These are phyloP conservation scores for Dromaius novaehollandiae DNA, from an alignment of 2,113 vertebrate species.

Conservation along the genomic window DNA sequence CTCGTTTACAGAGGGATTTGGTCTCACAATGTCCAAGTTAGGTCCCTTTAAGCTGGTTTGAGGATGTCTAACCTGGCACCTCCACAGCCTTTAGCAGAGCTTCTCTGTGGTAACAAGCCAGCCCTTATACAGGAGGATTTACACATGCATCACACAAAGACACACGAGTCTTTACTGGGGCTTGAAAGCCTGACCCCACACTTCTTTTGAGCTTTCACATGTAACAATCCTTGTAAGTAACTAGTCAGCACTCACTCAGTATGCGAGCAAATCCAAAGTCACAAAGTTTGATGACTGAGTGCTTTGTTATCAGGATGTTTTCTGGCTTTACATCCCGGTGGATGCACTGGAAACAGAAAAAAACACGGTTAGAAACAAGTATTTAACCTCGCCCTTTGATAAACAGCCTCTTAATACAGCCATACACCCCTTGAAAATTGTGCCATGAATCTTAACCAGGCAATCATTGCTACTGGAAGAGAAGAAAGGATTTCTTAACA, in stretches of 20 bases:
- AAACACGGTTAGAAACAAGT: background rate
- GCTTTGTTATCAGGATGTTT: slow-evolving; percentile 96
- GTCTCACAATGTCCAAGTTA: accelerated
- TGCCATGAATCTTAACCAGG: background rate
- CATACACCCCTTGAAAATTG: accelerated
- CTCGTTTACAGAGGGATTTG: background rate
- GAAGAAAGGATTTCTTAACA: background rate
- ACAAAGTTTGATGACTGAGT: slow-evolving; percentile 94
- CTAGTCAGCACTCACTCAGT: slow-evolving; percentile 84
- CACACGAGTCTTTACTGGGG: background rate
- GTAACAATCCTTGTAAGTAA: background rate
- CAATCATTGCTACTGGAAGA: background rate
- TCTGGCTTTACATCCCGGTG: slow-evolving; percentile 96
- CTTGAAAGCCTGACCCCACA: background rate
- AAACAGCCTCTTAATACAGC: background rate
- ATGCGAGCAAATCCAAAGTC: slow-evolving; percentile 96
- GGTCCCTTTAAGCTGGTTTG: background rate
- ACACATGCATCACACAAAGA: background rate
- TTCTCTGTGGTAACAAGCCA: background rate
- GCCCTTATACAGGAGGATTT: accelerated
- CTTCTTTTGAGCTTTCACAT: background rate
- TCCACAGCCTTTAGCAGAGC: background rate
- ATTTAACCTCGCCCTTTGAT: background rate
- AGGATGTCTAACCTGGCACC: background rate
- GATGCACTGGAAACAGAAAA: slow-evolving; percentile 85